Conservation (phyloP, 2,888 invertebrate species). For the Orthosia gracilis region DNA sequence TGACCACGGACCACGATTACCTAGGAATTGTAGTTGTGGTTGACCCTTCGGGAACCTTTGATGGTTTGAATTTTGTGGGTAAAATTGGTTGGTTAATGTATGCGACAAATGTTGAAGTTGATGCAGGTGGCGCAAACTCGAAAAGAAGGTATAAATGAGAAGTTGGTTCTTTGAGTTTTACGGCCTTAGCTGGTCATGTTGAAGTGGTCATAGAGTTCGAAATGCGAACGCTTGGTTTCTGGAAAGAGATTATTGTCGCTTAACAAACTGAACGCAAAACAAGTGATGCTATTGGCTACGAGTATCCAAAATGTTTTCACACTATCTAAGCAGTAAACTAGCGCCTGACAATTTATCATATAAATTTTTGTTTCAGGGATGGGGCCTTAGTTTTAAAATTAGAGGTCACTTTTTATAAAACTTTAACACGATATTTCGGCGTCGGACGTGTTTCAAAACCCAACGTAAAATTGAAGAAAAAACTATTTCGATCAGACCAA, state of each 20-base stretch:
- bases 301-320: no score
- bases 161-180: neutral
- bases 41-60: constrained; percentile 66
- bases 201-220: neutral
- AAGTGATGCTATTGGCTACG: neutral
- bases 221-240: no score
- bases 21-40: constrained; percentile 65
- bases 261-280: neutral
- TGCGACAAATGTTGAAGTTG: neutral
- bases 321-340: neutral
- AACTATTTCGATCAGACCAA: constrained; percentile 5
- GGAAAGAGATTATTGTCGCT: no score
- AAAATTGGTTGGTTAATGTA: constrained; percentile 8
- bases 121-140: neutral
- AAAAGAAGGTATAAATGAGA: neutral
- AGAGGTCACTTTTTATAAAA: neutral
- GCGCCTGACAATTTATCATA: neutral
- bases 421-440: neutral
- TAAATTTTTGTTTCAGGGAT: neutral
- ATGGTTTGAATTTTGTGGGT: constrained; percentile 43
- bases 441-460: constrained; percentile 10
- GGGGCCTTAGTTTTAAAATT: neutral
- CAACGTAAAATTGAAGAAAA: neutral
- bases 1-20: constrained; percentile 72
- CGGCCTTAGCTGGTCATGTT: no score